Base-by-base conservation (phyloP, 2,113 vertebrate genomes). In the Acanthisitta chloris region DNA sequence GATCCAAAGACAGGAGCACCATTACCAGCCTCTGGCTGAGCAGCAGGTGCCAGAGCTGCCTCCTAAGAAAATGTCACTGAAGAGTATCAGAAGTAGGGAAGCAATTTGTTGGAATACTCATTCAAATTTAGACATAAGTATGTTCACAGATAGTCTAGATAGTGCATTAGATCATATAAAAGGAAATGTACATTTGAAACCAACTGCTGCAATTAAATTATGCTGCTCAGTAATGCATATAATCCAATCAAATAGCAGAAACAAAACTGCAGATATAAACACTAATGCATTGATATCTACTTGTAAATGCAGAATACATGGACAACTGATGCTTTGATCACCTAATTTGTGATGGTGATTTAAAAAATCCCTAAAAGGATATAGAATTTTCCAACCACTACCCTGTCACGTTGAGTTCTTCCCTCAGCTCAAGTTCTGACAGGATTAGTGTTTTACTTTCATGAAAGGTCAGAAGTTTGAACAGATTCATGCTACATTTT, bases 1-100 rank as follows among this genome's bases (percentile, higher is more conserved):
- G 4, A 49, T 59, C 21, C 51, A 26, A 7, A 8, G 34, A 59
- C 23, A 5, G 24, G 10, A 93, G 46, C 25, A 71, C 3, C 72
- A 66, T 5, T 69, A 10, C 8, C 54, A 81, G 19, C 67, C 38
- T 55, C 76, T 38, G 57, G 38, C 9, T 84, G 66, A 79, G 65
- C 59, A 81, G 34, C 34, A 74, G 34, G 46, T 23, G 43, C 51
- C 59, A 69, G 38, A 82, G 49, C 23, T 78, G 48, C 80, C 67
- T 51, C 15, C 57, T 51, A 65, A 81, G 28, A 51, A 71, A 70
- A 59, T 4, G 5, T 5, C 73, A 42, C 26, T 45, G 57, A 33
- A n/a, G 13, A 40, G 14, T 0, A n/a, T n/a, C n/a, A 21, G 3
- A 6, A 1, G 5, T 0, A 11, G 9, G 5, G 6, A 4, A 1